Evolutionary conservation across 2,888 invertebrate species (phyloP).

Genomic region (Helobdella robusta): DNA sequence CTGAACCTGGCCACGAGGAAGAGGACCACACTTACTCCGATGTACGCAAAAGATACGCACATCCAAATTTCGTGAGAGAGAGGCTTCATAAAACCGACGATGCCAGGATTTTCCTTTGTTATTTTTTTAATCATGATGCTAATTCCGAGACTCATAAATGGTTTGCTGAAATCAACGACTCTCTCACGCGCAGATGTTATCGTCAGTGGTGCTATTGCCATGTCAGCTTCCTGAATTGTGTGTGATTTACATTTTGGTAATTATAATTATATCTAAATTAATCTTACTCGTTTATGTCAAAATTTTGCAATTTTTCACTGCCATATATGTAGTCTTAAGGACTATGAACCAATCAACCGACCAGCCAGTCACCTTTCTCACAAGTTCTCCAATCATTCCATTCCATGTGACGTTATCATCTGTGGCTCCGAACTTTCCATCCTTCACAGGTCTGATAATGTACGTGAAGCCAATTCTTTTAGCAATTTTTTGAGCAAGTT

Average conservation of each 20-base stretch:
- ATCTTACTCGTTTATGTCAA: too few species aligned
- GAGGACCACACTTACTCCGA: slow-evolving; percentile 89
- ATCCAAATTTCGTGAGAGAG: slow-evolving; percentile 96
- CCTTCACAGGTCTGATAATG: slow-evolving; percentile 36
- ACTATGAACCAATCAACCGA: background rate
- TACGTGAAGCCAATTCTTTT: slow-evolving; percentile 48
- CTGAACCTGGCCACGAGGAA: slow-evolving; percentile 93
- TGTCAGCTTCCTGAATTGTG: slow-evolving; percentile 72
- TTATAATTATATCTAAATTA: too few species aligned
- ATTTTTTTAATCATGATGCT: slow-evolving; percentile 89
- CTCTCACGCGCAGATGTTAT: slow-evolving; percentile 84
- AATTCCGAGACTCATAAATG: slow-evolving; percentile 90
- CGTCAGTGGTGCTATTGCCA: slow-evolving; percentile 87
- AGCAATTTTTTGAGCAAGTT: slow-evolving; percentile 48
- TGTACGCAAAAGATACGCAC: slow-evolving; percentile 72
- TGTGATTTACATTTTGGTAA: background rate
- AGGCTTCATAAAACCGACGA: slow-evolving; percentile 94
- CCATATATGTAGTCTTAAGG: background rate
- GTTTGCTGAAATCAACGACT: slow-evolving; percentile 93
- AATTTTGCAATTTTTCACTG: background rate
- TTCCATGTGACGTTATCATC: slow-evolving; percentile 37
- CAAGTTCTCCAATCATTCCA: slow-evolving; percentile 36
- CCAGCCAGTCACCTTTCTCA: slow-evolving; percentile 30
- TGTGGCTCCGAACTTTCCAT: slow-evolving; percentile 40
- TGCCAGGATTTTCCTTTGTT: slow-evolving; percentile 74